Conservation (phyloP, 2,888 invertebrate species). For the Lydus trimaculatus region DNA sequence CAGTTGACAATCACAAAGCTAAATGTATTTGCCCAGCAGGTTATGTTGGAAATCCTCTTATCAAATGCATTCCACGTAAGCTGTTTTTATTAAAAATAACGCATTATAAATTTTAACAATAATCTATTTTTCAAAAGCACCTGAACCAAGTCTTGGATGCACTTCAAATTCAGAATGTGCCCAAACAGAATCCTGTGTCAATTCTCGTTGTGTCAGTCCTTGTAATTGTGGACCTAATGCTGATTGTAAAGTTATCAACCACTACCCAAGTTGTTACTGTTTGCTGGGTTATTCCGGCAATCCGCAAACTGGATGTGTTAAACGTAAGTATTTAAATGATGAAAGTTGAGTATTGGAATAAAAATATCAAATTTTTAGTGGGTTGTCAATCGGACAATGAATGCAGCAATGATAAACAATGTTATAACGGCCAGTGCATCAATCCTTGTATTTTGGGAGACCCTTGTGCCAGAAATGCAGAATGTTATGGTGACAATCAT, state of each 20-base stretch:
- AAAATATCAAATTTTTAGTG: slow-evolving; percentile 61
- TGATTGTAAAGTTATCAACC: slow-evolving; percentile 81
- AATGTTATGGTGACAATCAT: slow-evolving; percentile 83
- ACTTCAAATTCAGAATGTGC: slow-evolving; percentile 83
- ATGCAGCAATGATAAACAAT: slow-evolving; percentile 80
- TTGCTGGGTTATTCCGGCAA: slow-evolving; percentile 84
- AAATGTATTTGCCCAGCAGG: slow-evolving; percentile 83
- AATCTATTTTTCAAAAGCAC: slow-evolving; percentile 58
- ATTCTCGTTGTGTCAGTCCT: slow-evolving; percentile 79
- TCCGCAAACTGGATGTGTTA: slow-evolving; percentile 80
- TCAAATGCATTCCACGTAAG: slow-evolving; percentile 84
- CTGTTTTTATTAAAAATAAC: slow-evolving; percentile 32
- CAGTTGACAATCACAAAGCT: slow-evolving; percentile 77
- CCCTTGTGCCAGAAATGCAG: slow-evolving; percentile 84
- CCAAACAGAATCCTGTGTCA: slow-evolving; percentile 82
- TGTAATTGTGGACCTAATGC: slow-evolving; percentile 87
- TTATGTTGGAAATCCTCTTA: slow-evolving; percentile 75
- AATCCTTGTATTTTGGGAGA: slow-evolving; percentile 81
- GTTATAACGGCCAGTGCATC: slow-evolving; percentile 82
- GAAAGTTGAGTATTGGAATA: slow-evolving; percentile 2
- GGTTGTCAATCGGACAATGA: slow-evolving; percentile 85
- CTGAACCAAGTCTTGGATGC: slow-evolving; percentile 74
- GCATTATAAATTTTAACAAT: neutral
- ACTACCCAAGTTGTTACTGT: slow-evolving; percentile 87
- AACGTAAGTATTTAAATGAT: slow-evolving; percentile 63